These are phyloP conservation scores for Anagyrus pseudococci DNA, from an alignment of 2,888 invertebrate genomes.

Conservation along the genomic window DNA sequence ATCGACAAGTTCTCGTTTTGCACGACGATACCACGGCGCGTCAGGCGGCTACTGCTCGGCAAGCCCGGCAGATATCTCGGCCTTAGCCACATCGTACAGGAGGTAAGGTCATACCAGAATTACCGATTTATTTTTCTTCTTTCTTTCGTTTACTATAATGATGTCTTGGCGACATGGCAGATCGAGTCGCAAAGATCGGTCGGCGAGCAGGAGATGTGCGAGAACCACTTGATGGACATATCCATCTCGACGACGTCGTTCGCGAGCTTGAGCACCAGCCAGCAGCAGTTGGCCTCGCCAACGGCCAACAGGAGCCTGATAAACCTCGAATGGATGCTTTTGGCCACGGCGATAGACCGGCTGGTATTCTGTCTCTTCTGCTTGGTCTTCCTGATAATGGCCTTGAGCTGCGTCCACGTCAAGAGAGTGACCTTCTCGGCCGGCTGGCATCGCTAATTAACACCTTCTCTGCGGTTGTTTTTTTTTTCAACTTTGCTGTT, in stretches of 20 bases:
- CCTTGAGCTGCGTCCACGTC: slow-evolving; percentile 63
- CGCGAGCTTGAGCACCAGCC: slow-evolving; percentile 46
- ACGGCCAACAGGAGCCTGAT: slow-evolving; percentile 45
- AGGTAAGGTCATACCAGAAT: too few species aligned
- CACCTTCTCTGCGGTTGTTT: not conserved
- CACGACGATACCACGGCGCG: slow-evolving; percentile 64
- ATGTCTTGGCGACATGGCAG: slow-evolving; percentile 39
- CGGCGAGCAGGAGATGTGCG: slow-evolving; percentile 51
- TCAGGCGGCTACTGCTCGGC: slow-evolving; percentile 63
- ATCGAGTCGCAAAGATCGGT: slow-evolving; percentile 49
- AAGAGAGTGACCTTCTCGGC: slow-evolving; percentile 33
- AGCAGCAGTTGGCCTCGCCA: slow-evolving; percentile 43
- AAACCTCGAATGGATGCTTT: slow-evolving; percentile 70
- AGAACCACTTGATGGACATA: slow-evolving; percentile 44
- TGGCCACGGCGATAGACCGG: slow-evolving; percentile 71
- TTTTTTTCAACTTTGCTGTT: not conserved
- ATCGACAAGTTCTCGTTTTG: slow-evolving; percentile 63
- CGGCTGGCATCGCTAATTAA: slow-evolving; percentile 32
- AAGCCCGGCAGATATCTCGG: slow-evolving; percentile 61
- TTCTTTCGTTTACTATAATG: too few species aligned
- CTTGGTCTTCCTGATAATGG: slow-evolving; percentile 65
- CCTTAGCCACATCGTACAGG: slow-evolving; percentile 59
- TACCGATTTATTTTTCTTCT: too few species aligned
- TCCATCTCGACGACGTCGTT: slow-evolving; percentile 44
- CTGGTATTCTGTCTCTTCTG: slow-evolving; percentile 67